phyloP scores from a whole-genome alignment of 1,140 invertebrate genomes.

The Trypoxylus dichotomus region DNA sequence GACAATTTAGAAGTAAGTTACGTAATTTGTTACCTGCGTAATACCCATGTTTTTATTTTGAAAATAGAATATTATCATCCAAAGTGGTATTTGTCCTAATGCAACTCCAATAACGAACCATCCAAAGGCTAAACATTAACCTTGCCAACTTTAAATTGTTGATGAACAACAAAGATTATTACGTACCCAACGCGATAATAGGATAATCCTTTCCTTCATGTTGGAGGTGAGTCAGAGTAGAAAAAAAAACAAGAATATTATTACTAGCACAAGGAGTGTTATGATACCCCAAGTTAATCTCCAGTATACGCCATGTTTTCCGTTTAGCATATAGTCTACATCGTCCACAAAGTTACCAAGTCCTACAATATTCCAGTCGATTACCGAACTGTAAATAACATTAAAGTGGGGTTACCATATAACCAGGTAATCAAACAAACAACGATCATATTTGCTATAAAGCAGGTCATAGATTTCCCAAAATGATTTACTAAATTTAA shows the following conservation, averaged over 20 bases:
- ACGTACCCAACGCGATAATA: conserved; percentile 25
- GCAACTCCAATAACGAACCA: conserved; percentile 43
- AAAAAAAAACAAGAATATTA: conserved; percentile 69
- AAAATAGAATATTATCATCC: conserved; percentile 41
- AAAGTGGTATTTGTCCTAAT: conserved; percentile 41
- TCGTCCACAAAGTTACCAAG: conserved; percentile 64
- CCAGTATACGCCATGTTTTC: conserved; percentile 74
- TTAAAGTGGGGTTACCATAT: conserved; percentile 63
- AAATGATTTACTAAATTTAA: conserved; percentile 85
- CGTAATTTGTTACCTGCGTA: not conserved
- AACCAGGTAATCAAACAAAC: conserved; percentile 72
- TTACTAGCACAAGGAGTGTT: conserved; percentile 69
- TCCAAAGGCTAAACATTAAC: conserved; percentile 40
- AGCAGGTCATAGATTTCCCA: conserved; percentile 76
- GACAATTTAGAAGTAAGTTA: too few relatives aligned
- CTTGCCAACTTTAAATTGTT: not conserved
- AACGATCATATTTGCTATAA: conserved; percentile 74
- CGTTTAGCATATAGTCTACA: conserved; percentile 72
- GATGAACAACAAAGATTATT: not conserved
- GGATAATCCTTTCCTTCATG: conserved; percentile 54
- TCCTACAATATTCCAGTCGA: conserved; percentile 52
- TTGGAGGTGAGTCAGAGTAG: conserved; percentile 57
- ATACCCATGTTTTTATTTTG: conserved; percentile 37
- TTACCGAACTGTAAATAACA: not conserved
- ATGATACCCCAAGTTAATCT: conserved; percentile 78